Evolutionary conservation across 2,113 vertebrate species (phyloP).

Genomic region (Vidua macroura): DNA sequence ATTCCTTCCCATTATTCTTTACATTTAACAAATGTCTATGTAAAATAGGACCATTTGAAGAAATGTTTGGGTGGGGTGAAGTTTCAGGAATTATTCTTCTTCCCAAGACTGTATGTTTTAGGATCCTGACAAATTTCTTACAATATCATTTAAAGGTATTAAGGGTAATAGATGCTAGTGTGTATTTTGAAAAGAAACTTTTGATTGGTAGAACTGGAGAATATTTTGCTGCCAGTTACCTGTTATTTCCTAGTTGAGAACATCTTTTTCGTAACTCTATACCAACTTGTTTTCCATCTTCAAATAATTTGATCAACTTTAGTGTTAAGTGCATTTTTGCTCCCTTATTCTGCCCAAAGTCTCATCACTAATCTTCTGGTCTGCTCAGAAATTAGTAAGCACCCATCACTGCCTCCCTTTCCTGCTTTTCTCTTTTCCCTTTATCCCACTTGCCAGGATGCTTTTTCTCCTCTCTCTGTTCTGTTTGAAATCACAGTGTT

Average conservation of each 20-base stretch:
- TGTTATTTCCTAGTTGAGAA: neutral
- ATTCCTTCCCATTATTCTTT: slow-evolving; percentile 25
- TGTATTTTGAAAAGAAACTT: neutral
- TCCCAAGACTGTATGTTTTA: neutral
- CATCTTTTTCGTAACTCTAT: neutral
- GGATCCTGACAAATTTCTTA: neutral
- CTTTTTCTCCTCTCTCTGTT: neutral
- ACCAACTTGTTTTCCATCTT: neutral
- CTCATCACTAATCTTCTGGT: neutral
- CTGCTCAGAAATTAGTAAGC: neutral
- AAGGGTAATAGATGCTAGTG: neutral
- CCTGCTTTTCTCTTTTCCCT: neutral
- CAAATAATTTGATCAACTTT: neutral
- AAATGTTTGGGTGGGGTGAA: neutral
- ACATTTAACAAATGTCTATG: slow-evolving; percentile 16
- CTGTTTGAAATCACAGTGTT: neutral
- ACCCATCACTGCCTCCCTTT: neutral
- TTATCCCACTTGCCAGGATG: neutral
- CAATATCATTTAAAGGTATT: neutral
- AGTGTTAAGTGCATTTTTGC: neutral
- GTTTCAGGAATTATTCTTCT: neutral
- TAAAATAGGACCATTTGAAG: slow-evolving; percentile 17
- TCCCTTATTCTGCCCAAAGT: neutral
- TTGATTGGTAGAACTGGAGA: neutral
- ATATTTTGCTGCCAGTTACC: neutral